These are phyloP conservation scores for Drosophila paracracens DNA, from an alignment of 2,888 invertebrate genomes.

Conservation along the genomic window DNA sequence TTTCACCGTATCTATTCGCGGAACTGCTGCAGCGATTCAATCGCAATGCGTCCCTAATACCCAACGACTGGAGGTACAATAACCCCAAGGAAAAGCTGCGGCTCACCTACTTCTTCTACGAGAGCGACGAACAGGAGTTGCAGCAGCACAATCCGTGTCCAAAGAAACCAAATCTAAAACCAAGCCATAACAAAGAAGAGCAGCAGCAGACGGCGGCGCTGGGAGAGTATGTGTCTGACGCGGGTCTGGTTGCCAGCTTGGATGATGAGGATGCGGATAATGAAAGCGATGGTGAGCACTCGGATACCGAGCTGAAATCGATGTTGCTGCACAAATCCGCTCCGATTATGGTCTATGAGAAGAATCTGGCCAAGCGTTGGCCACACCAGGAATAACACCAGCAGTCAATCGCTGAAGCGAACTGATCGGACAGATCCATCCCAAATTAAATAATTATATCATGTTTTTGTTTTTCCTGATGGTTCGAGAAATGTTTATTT, in stretches of 20 bases:
- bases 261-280: no score
- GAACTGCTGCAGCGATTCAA: slow-evolving; percentile 67
- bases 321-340: no score
- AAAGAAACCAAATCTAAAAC: background rate
- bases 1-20: slow-evolving; percentile 79
- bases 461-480: slow-evolving; percentile 9
- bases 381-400: no score
- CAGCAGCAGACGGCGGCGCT: no score
- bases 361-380: no score
- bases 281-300: no score
- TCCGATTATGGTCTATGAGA: no score
- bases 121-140: slow-evolving; percentile 46
- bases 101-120: slow-evolving; percentile 82
- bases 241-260: no score
- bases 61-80: slow-evolving; percentile 69
- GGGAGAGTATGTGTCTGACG: no score
- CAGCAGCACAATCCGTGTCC: background rate
- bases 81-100: slow-evolving; percentile 69
- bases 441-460: background rate
- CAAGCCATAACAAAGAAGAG: no score
- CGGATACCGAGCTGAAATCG: no score
- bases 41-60: slow-evolving; percentile 71
- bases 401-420: no score
- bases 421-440: background rate
- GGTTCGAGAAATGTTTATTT: background rate